Base-by-base conservation (phyloP, 2,113 vertebrate genomes). In the Jacana jacana region DNA sequence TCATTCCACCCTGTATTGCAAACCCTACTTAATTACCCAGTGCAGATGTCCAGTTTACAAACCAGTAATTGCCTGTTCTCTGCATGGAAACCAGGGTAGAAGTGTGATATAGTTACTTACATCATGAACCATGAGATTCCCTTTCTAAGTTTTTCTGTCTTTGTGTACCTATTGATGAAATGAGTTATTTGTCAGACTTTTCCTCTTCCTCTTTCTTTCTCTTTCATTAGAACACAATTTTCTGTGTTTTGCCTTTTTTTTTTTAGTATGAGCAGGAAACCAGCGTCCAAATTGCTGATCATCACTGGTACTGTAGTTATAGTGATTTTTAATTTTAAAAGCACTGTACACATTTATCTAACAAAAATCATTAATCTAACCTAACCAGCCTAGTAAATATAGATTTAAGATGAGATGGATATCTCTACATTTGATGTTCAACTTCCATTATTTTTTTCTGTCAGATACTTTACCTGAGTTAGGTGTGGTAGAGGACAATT, bases 31-130 rank as follows among this genome's bases (percentile, higher is more conserved):
- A 91, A 89, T 51, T 86, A n/a, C 40, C 35, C 37, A 37, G 69
- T 83, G 78, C 93, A 96, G 83, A 91, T 91, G 89, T 77, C 64
- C 55, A 48, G 68, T 31, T 73, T 84, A 37, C 33, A 83, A 73
- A 31, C 9, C 58, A 66, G 35, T 64, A 83, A 83, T 52, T 77
- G 37, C 49, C 61, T 2, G 1, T 22, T 88, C 13, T 72, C 49
- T 81, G n/a, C 16, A 35, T 28, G 28, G 58, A 91, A 79, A 81
- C 88, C 58, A 46, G 60, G n/a, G 27, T 80, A 57, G 0, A 3
- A 88, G 11, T 60, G 40, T 37, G 82, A 30, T 63, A 51, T 10
- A 4, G 31, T 80, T 63, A 46, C 58, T 72, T 65, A 65, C 9
- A 72, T 58, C 58, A 61, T 11, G 37, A 95, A 61, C 54, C 11